A percentile compares a stretch with the other conserved stretches of the same genome.
These are phyloP conservation scores for Drosophila rhopaloa DNA, from an alignment of 1,140 invertebrate species.

Conservation along the genomic window DNA sequence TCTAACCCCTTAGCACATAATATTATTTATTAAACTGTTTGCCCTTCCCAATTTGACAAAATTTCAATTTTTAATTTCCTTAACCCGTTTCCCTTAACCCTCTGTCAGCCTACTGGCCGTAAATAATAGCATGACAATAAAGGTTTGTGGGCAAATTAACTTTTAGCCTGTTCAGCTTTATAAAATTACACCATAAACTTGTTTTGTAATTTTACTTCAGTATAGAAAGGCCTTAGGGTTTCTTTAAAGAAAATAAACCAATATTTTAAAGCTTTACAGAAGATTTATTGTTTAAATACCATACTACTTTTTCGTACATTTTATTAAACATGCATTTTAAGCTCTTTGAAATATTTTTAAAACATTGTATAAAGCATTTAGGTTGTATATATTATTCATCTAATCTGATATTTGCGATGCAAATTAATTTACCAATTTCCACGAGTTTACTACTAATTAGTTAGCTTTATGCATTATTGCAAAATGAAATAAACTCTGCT, in stretches of 20 bases:
- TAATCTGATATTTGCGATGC: constrained; percentile 9
- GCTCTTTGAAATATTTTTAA: not conserved
- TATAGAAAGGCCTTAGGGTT: no score
- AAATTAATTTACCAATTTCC: constrained; percentile 7
- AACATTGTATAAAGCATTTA: not conserved
- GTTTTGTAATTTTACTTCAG: not conserved
- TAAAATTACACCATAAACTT: not conserved
- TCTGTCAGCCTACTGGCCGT: not conserved
- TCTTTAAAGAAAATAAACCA: no score
- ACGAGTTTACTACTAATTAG: constrained; percentile 3
- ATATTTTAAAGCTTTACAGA: no score
- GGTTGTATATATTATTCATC: not conserved
- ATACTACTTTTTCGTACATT: no score
- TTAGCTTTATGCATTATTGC: constrained; percentile 15
- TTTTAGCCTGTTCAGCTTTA: constrained; percentile 5
- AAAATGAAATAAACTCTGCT: constrained; percentile 1
- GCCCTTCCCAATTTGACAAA: constrained; percentile 27
- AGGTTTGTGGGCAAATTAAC: constrained; percentile 3
- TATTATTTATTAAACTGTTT: constrained; percentile 35
- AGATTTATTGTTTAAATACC: no score
- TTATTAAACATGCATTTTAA: no score
- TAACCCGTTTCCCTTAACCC: not conserved
- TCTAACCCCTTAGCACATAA: not conserved
- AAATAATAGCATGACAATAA: constrained; percentile 12
- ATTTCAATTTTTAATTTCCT: constrained; percentile 33